Evolutionary conservation across 2,797 vertebrate species (phyloP), one percentile per base, ranked within the genome.

Genomic region (Pampus argenteus): DNA sequence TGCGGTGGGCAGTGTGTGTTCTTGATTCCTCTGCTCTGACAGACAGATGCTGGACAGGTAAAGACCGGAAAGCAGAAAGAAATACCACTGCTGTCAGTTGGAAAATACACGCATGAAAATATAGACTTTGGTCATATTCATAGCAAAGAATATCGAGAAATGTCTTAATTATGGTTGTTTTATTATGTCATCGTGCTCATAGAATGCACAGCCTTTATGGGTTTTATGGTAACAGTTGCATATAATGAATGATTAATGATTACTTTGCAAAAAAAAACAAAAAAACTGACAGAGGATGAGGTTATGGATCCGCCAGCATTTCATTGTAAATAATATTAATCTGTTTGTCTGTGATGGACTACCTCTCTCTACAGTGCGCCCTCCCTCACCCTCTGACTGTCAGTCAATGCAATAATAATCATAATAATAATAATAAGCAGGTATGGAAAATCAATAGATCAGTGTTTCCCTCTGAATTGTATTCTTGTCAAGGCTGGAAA

Each of bases 341-440:
- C 57, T 49, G 28, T 17, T 44, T 28, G 40, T 65, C 13, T 28
- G 48, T 72, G 36, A 38, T 52, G 36, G 49, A 59, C 50, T 2
- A 25, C 22, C 50, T 18, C 0, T 60, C 62, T 64, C 52, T n/a
- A 40, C 65, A 50, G 62, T 54, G 6, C 76, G 75, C 52, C 72
- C 55, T 45, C 56, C 47, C n/a, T 6, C 15, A 29, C 55, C 49
- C 56, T 42, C n/a, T 6, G 18, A 29, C 38, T 70, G 31, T 52
- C 44, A 34, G 6, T 66, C 64, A 36, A 22, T 75, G 38, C 62
- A 36, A n/a, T n/a, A n/a, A n/a, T n/a, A n/a, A n/a, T n/a, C n/a
- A n/a, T n/a, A n/a, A n/a, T n/a, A n/a, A 42, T 66, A 29, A 66
- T 45, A 61, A 80, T 26, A 69, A 57, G 49, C 66, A 56, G 45